Evolutionary conservation across 2,113 vertebrate species (phyloP).

Genomic region (Tapirus terrestris): DNA sequence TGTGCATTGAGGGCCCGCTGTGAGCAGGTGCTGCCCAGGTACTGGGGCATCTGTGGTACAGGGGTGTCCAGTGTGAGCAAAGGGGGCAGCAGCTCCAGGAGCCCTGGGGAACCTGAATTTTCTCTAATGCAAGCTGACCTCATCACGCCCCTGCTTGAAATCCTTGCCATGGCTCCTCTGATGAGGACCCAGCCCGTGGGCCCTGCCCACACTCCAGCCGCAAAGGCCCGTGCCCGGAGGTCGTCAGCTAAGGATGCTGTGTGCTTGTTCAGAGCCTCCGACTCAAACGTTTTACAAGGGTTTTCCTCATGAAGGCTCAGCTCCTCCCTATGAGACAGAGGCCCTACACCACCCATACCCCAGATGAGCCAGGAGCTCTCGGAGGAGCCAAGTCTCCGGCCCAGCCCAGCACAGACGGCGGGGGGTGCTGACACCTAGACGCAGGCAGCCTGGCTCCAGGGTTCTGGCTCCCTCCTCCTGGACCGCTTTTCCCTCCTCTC

Average conservation of each 20-base stretch:
- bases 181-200: rapidly evolving
- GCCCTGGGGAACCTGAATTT: neutral
- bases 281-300: neutral
- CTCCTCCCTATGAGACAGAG: neutral
- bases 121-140: neutral
- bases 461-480: neutral
- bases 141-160: neutral
- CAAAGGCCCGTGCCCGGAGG: neutral
- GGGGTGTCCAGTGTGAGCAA: neutral
- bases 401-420: neutral
- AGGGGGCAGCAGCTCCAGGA: neutral
- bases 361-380: neutral
- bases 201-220: neutral
- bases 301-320: neutral
- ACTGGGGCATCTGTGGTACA: neutral
- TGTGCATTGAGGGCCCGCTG: rapidly evolving
- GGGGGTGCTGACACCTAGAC: neutral
- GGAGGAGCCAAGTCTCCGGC: neutral
- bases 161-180: neutral
- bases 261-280: neutral
- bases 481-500: neutral
- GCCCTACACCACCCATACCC: no score
- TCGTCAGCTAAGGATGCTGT: neutral
- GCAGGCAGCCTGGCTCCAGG: no score
- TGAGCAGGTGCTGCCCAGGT: no score